Evolutionary conservation across 2,113 vertebrate genomes (phyloP).

Genomic region (Nothoprocta perdicaria): DNA sequence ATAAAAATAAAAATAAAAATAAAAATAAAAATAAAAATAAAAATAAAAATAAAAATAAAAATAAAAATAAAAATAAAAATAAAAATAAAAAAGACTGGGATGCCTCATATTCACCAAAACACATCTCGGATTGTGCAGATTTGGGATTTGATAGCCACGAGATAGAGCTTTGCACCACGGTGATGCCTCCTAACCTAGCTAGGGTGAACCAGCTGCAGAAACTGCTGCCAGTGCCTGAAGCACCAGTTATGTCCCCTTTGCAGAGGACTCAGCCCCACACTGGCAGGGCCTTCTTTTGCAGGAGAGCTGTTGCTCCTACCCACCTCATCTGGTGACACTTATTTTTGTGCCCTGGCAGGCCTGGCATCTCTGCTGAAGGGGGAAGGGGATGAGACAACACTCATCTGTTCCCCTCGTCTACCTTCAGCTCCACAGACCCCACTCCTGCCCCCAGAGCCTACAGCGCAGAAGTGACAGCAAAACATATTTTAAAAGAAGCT

Average conservation of each 20-base stretch:
- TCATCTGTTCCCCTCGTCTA: neutral
- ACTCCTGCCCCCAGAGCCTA: neutral
- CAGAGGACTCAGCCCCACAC: rapidly evolving
- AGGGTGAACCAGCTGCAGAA: neutral
- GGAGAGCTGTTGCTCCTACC: neutral
- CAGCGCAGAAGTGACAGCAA: neutral
- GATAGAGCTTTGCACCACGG: neutral
- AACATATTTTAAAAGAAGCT: neutral
- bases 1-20: neutral
- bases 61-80: neutral
- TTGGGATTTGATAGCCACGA: neutral
- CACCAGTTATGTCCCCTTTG: neutral
- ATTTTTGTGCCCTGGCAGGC: neutral
- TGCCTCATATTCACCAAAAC: neutral
- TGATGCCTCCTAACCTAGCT: neutral
- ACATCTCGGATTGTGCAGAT: neutral
- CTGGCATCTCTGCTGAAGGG: neutral
- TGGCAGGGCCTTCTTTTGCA: neutral
- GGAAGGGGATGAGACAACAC: neutral
- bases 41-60: neutral
- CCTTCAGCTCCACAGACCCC: neutral
- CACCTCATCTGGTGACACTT: neutral
- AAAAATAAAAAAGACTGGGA: neutral
- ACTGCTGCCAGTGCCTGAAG: neutral
- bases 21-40: neutral